Base-by-base conservation (phyloP, 1,140 invertebrate genomes). In the Alviniconcha marisindica region DNA sequence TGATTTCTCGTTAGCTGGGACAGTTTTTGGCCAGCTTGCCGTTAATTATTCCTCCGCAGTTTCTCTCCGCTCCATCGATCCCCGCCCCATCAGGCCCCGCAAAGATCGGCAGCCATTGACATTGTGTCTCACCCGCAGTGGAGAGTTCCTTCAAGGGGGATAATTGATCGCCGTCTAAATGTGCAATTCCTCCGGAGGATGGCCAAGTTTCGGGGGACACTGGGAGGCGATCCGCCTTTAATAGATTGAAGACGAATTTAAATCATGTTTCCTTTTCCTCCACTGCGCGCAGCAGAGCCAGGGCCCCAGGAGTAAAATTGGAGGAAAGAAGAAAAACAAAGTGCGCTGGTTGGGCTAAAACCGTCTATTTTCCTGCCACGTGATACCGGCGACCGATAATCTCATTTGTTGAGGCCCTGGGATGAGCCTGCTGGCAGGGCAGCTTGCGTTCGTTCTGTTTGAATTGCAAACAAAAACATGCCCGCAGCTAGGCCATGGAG, bases 161-260 rank as follows among this genome's bases (percentile, higher is more conserved):
- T 60, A 60, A 60, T 60, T 60, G 56, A 5, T 60, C 56, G 56
- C 18, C 56, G 56, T 60, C 56, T 60, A 60, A 60, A 60, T 60
- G n/a, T 2, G 4, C 56, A 60, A 60, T 21, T 60, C 56, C 56
- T 60, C n/a, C 15, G 56, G 56, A 48, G 18, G 18, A 48, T 48
- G 44, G 44, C 44, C 18, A 18, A 18, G 18, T 10, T 5, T 18
- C 5, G 44, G 44, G 44, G 44, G 44, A 28, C 4, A 28, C 7
- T 21, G 56, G 56, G 7, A 28, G 56, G 7, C 56, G n/a, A 60
- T 60, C 56, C 56, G 56, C 21, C 56, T 60, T 21, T 60, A 60
- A 60, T 60, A 5, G 56, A 60, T 28, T 60, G 56, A 60, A 28
- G 56, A 28, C n/a, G n/a, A 21, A 28, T 60, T 60, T 60, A 60